Conservation (phyloP, 2,797 vertebrate genomes). For the Enteromius paludinosus region DNA sequence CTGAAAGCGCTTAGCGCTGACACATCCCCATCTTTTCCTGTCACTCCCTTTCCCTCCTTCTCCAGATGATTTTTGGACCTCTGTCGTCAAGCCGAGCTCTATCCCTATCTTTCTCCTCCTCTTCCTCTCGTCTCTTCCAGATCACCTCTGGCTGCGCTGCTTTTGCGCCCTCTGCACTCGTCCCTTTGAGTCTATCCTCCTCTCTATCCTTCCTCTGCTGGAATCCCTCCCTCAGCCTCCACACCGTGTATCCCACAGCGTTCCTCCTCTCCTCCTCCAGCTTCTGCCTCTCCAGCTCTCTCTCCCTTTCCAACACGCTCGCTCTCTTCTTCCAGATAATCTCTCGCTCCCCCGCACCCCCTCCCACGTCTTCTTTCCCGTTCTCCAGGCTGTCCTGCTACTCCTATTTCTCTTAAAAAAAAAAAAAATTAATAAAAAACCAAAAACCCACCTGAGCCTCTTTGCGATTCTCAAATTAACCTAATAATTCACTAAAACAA, state of each 20-base stretch:
- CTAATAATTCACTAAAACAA: constrained; percentile 23
- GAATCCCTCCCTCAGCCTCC: constrained; percentile 83
- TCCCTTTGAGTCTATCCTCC: constrained; percentile 64
- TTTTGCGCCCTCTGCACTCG: constrained; percentile 59
- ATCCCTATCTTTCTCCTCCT: constrained; percentile 55
- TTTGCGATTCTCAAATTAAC: neutral
- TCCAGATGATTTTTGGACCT: constrained; percentile 63
- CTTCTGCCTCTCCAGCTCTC: constrained; percentile 72
- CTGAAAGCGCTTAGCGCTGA: neutral
- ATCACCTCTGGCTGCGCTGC: constrained; percentile 62
- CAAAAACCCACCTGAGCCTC: constrained; percentile 14
- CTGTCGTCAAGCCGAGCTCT: constrained; percentile 53
- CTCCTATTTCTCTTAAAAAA: constrained; percentile 60
- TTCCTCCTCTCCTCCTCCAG: constrained; percentile 78
- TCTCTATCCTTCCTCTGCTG: constrained; percentile 79
- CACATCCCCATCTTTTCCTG: constrained; percentile 14
- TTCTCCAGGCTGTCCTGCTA: constrained; percentile 83
- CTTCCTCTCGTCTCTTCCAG: constrained; percentile 65
- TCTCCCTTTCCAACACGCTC: constrained; percentile 72
- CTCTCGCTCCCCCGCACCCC: constrained; percentile 74
- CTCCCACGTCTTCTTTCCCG: constrained; percentile 79
- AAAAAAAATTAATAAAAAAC: neutral
- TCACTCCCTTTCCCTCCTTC: constrained; percentile 58
- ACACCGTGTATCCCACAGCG: constrained; percentile 79
- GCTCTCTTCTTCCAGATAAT: constrained; percentile 84